Evolutionary conservation across 1,140 invertebrate genomes (phyloP).

Genomic region (Antheraea pernyi): DNA sequence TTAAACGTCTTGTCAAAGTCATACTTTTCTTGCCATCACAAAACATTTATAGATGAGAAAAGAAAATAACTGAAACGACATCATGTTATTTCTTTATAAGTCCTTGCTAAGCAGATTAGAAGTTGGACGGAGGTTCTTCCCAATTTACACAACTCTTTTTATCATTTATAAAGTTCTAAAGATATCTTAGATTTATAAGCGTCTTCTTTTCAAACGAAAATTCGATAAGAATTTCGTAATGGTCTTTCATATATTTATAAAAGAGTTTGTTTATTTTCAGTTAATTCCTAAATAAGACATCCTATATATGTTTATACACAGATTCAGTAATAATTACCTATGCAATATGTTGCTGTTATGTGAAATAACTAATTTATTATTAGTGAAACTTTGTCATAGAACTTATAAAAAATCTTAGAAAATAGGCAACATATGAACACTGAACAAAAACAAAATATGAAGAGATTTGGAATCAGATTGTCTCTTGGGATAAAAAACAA

Average conservation of each 20-base stretch:
- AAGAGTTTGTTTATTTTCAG: not conserved
- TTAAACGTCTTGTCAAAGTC: not conserved
- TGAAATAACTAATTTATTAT: too few relatives aligned
- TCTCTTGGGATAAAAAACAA: too few relatives aligned
- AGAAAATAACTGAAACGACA: not conserved
- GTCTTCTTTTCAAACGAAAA: conserved; percentile 11
- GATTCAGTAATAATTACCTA: too few relatives aligned
- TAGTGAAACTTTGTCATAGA: too few relatives aligned
- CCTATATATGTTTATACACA: too few relatives aligned
- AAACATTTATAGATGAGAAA: not conserved
- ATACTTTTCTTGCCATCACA: not conserved
- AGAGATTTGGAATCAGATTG: too few relatives aligned
- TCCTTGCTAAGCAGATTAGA: conserved; percentile 19
- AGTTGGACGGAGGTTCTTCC: conserved; percentile 1
- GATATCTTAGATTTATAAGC: not conserved
- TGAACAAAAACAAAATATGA: too few relatives aligned
- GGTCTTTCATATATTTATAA: not conserved
- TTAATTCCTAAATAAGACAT: not conserved
- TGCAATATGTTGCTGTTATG: too few relatives aligned
- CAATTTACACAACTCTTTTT: conserved; percentile 18
- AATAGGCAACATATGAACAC: too few relatives aligned
- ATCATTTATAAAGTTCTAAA: conserved; percentile 13
- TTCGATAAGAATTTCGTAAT: conserved; percentile 8
- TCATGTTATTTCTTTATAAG: conserved; percentile 8
- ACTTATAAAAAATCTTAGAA: too few relatives aligned